Base-by-base conservation (phyloP, 2,113 vertebrate genomes). In the Muscicapa adusta region DNA sequence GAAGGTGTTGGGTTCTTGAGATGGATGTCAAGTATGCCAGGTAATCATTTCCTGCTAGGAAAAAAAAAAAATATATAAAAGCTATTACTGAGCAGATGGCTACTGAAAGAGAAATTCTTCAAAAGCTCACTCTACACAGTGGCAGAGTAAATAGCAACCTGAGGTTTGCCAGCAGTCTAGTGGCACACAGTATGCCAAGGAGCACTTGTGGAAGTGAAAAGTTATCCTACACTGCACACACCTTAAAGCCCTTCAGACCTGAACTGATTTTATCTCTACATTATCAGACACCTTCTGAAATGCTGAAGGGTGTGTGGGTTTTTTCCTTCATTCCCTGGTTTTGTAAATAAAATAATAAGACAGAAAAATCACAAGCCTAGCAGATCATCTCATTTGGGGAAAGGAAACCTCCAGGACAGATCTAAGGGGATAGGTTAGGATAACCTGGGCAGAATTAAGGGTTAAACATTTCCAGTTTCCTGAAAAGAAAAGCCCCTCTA, bases 1-100 rank as follows among this genome's bases (percentile, higher is more conserved):
- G 60, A 93, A 79, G 89, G 62, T 5, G 23, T n/a, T 76, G n/a
- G 36, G 33, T 47, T 95, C 36, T 87, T 75, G 31, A 67, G 36
- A 86, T 34, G 61, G 93, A 89, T n/a, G 67, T 47, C 62, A 94
- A 61, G 36, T 73, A 90, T 63, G 65, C 68, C 86, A 96, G 74
- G 77, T 77, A 83, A 92, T 82, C 47, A 93, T 60, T 93, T 87
- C 62, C 80, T 93, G 42, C 45, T 66, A 86, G 78, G 70, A 26
- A 17, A 23, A 33, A 15, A n/a, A 17, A 20, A 8, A 40, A 11
- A 66, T n/a, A n/a, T n/a, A n/a, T n/a, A 26, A 9, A 65, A 5
- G 29, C 18, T 47, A 50, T 91, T 78, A 78, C 13, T 7, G 50
- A 51, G 90, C 31, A 89, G 29, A 47, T 68, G 61, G 58, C 54